Evolutionary conservation across 2,113 vertebrate genomes (phyloP).

Genomic region (Ceyx melanurus): DNA sequence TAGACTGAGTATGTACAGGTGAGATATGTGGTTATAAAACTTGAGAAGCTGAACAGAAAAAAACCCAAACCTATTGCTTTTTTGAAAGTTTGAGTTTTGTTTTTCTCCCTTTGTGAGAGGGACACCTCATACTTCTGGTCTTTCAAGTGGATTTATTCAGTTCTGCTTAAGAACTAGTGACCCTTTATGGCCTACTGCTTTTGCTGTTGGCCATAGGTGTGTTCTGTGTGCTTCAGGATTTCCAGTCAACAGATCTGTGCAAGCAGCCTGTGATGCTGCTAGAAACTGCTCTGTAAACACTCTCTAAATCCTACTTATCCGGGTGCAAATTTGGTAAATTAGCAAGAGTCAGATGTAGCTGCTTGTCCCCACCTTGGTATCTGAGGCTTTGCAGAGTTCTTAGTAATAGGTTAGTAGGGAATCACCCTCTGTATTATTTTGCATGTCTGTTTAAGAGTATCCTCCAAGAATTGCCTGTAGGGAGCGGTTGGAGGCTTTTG

Average conservation of each 20-base stretch:
- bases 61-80: constrained; percentile 1
- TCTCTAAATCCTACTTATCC: neutral
- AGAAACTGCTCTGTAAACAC: neutral
- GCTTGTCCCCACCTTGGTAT: neutral
- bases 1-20: constrained; percentile 47
- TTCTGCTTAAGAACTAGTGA: neutral
- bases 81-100: constrained; percentile 20
- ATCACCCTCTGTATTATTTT: neutral
- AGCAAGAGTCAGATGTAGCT: neutral
- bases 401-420: neutral
- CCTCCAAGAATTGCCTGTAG: neutral
- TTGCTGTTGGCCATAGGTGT: neutral
- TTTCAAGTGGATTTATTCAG: constrained; percentile 35
- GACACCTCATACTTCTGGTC: constrained; percentile 12
- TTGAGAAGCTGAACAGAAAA: constrained; percentile 35
- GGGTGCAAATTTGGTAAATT: neutral
- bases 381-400: neutral
- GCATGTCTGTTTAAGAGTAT: neutral
- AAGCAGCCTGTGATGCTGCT: neutral
- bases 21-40: constrained; percentile 55
- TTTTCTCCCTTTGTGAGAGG: neutral
- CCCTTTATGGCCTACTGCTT: neutral
- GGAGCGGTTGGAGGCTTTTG: constrained; percentile 59
- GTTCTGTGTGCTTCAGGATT: neutral
- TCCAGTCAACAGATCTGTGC: neutral